Percentiles rank a stretch among this genome's conserved stretches.
Evolutionary conservation across 2,888 invertebrate genomes (phyloP).

Genomic region (Microplitis manilae): DNA sequence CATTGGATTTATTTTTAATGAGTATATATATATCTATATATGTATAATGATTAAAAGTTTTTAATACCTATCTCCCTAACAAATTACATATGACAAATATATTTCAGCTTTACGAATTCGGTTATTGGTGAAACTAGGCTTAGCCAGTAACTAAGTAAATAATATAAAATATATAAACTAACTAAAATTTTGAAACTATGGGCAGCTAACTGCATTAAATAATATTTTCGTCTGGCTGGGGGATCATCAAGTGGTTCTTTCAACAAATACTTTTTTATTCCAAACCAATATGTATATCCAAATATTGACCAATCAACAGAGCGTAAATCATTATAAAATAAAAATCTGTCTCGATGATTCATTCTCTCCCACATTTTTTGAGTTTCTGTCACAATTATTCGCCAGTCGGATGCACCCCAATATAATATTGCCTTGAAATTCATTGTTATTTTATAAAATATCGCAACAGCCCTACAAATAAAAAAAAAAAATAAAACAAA

Average conservation of each 20-base stretch:
- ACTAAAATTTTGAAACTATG: neutral
- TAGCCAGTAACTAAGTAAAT: neutral
- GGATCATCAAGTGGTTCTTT: slow-evolving; percentile 51
- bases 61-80: slow-evolving; percentile 31
- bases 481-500: neutral
- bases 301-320: slow-evolving; percentile 56
- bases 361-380: slow-evolving; percentile 54
- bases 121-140: slow-evolving; percentile 14
- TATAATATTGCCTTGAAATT: slow-evolving; percentile 17
- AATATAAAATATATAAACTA: neutral
- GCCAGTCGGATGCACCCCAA: slow-evolving; percentile 48
- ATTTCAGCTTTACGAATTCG: neutral
- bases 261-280: slow-evolving; percentile 49
- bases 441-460: slow-evolving; percentile 14
- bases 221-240: slow-evolving; percentile 32
- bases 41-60: slow-evolving; percentile 56
- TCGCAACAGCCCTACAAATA: slow-evolving; percentile 16
- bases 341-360: slow-evolving; percentile 52
- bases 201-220: neutral
- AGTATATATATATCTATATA: slow-evolving; percentile 62
- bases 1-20: no score
- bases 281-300: slow-evolving; percentile 46
- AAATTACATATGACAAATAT: neutral
- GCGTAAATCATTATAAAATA: slow-evolving; percentile 59
- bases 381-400: slow-evolving; percentile 51